Conservation (phyloP, 2,888 invertebrate genomes). For the Micropterix aruncella region DNA sequence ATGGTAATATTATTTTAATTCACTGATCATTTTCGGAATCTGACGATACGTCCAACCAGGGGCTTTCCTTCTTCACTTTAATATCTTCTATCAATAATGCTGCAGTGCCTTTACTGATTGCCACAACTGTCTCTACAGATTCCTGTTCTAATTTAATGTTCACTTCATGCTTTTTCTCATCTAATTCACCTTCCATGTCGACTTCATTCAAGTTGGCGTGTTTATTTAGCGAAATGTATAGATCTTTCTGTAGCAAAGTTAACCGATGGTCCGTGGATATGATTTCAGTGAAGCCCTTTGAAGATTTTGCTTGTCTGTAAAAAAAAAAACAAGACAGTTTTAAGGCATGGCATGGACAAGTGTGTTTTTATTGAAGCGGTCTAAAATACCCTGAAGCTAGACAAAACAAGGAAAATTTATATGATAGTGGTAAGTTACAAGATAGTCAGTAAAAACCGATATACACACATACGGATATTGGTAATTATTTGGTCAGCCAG, state of each 20-base stretch:
- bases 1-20: too few relatives aligned
- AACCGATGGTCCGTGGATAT: slow-evolving; percentile 8
- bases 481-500: too few relatives aligned
- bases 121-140: not conserved
- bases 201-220: slow-evolving; percentile 1
- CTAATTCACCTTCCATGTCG: slow-evolving; percentile 4
- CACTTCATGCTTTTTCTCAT: slow-evolving; percentile 5
- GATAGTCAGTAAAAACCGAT: too few relatives aligned
- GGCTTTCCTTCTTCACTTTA: not conserved
- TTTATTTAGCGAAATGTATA: slow-evolving; percentile 2
- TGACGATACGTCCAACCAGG: slow-evolving; percentile 34
- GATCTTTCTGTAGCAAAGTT: slow-evolving; percentile 9
- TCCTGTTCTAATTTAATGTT: slow-evolving; percentile 2
- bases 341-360: too few relatives aligned
- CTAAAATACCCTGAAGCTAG: too few relatives aligned
- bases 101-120: not conserved
- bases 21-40: slow-evolving; percentile 25
- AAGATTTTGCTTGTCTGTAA: slow-evolving; percentile 1
- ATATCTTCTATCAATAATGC: not conserved
- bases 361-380: too few relatives aligned
- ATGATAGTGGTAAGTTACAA: too few relatives aligned
- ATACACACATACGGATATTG: too few relatives aligned
- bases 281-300: slow-evolving; percentile 8
- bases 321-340: too few relatives aligned
- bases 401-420: too few relatives aligned